These are phyloP conservation scores for Eolophus roseicapilla DNA, from an alignment of 2,113 vertebrate genomes.

Conservation along the genomic window DNA sequence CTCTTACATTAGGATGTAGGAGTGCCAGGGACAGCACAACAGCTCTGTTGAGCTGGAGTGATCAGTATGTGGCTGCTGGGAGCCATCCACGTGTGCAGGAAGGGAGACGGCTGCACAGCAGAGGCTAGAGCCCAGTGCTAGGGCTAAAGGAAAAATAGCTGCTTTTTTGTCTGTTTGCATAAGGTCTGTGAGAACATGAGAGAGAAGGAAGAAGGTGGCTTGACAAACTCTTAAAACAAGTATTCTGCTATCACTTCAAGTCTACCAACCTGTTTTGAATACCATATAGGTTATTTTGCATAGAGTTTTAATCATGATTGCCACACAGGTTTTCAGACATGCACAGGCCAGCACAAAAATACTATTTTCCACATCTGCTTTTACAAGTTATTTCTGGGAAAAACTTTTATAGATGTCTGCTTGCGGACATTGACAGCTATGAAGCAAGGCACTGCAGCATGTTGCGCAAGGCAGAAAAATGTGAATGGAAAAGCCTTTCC, in stretches of 20 bases:
- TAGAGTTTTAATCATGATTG: background rate
- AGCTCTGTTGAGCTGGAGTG: background rate
- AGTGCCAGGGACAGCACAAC: background rate
- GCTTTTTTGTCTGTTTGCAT: background rate
- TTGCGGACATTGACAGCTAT: background rate
- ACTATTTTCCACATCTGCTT: background rate
- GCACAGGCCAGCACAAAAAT: background rate
- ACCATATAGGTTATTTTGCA: background rate
- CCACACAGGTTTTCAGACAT: background rate
- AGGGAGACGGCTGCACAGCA: background rate
- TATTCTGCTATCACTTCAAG: background rate
- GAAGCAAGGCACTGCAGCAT: background rate
- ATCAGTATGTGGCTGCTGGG: background rate
- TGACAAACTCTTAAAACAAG: background rate
- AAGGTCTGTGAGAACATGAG: background rate
- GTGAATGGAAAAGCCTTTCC: background rate
- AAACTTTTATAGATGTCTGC: accelerated
- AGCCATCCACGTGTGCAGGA: background rate
- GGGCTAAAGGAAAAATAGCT: background rate
- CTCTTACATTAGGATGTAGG: background rate
- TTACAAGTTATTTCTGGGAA: background rate
- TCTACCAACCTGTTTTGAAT: background rate
- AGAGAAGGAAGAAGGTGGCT: background rate
- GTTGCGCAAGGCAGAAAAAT: background rate
- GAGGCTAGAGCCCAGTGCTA: background rate